These are phyloP conservation scores for Brachyalestes nurse DNA, from an alignment of 2,797 vertebrate genomes.

Conservation along the genomic window DNA sequence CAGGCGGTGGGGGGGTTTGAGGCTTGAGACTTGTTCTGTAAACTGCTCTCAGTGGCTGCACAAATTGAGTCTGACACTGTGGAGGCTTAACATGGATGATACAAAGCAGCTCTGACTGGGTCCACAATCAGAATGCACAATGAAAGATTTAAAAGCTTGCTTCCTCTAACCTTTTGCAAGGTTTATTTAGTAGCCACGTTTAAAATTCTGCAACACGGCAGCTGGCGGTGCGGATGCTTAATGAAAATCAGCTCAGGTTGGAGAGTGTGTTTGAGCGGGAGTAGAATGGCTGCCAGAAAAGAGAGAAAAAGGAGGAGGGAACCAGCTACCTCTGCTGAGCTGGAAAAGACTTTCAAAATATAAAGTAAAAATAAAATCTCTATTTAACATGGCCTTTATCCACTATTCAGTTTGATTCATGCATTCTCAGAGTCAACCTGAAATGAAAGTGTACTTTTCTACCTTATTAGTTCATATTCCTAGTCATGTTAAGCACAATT, in stretches of 20 bases:
- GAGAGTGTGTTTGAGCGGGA: conserved; percentile 12
- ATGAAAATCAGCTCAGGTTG: conserved; percentile 39
- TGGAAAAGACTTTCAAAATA: neutral
- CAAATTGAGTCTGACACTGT: conserved; percentile 71
- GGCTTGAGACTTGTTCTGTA: conserved; percentile 58
- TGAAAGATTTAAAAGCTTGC: conserved; percentile 58
- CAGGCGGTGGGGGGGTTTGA: conserved; percentile 49
- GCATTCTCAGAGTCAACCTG: neutral
- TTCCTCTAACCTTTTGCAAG: conserved; percentile 48
- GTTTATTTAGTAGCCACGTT: conserved; percentile 60
- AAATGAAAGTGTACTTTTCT: neutral
- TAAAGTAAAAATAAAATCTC: too few species aligned
- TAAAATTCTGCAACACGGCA: conserved; percentile 52
- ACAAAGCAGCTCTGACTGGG: conserved; percentile 55
- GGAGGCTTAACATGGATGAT: conserved; percentile 59
- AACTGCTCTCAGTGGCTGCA: conserved; percentile 59
- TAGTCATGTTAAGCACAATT: neutral
- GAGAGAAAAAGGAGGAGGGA: neutral
- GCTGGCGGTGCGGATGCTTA: conserved; percentile 42
- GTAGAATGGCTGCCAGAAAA: neutral
- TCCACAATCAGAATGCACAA: conserved; percentile 51
- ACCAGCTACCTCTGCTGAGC: neutral
- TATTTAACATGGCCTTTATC: neutral
- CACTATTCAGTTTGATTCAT: neutral
- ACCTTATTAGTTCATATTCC: neutral